phyloP scores from a whole-genome alignment of 2,888 invertebrate species.

The Euclidia mi region DNA sequence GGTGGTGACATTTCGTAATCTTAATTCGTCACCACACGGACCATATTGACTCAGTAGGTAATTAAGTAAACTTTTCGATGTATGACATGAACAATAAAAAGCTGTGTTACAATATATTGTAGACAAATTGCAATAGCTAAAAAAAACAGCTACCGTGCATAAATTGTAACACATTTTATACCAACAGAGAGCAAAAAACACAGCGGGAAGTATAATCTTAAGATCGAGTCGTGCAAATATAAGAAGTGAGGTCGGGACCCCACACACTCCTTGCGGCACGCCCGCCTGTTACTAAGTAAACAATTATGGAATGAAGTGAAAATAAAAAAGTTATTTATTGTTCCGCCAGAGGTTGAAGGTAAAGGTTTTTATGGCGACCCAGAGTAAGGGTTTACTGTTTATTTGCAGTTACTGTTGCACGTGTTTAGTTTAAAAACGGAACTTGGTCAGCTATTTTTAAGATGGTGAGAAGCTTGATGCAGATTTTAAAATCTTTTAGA shows the following conservation, averaged over 20 bases:
- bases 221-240: constrained; percentile 60
- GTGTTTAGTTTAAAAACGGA: constrained; percentile 25
- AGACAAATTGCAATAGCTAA: neutral
- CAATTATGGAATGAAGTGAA: constrained; percentile 64
- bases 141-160: neutral
- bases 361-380: constrained; percentile 47
- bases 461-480: neutral
- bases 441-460: constrained; percentile 7
- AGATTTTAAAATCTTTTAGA: neutral
- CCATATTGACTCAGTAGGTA: no score
- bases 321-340: constrained; percentile 73
- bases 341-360: constrained; percentile 70
- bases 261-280: constrained; percentile 61
- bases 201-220: constrained; percentile 16
- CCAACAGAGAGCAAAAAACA: no score
- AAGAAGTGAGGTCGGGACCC: constrained; percentile 40
- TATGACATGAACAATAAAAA: no score
- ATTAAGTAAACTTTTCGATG: no score
- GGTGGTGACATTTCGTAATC: no score
- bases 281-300: constrained; percentile 69
- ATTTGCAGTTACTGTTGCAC: constrained; percentile 46
- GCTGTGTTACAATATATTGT: neutral
- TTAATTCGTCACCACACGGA: no score
- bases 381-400: constrained; percentile 42
- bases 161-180: neutral